Evolutionary conservation across 1,140 invertebrate species (phyloP).

Genomic region (Harlomillsia oculata): DNA sequence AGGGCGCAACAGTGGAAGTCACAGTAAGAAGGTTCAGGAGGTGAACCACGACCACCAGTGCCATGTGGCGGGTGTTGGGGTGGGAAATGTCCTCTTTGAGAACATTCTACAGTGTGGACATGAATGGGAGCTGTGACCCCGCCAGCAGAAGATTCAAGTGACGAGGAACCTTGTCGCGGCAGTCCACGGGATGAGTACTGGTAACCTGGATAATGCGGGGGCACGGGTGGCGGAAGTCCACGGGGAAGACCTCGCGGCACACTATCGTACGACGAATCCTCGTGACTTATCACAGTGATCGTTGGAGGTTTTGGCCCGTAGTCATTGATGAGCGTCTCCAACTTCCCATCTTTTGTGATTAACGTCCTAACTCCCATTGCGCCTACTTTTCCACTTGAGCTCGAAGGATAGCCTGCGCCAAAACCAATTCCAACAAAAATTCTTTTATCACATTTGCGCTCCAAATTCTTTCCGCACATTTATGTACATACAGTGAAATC

Average conservation of each 20-base stretch:
- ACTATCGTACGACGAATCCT: conserved; percentile 33
- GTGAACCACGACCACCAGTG: conserved; percentile 27
- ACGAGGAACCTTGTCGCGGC: conserved; percentile 55
- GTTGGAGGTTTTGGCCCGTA: conserved; percentile 52
- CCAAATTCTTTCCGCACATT: no score
- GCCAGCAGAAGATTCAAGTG: conserved; percentile 55
- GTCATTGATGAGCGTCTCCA: conserved; percentile 49
- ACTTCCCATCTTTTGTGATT: conserved; percentile 40
- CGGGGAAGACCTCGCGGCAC: conserved; percentile 36
- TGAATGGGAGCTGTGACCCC: conserved; percentile 48
- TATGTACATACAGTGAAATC: no score
- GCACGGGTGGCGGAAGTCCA: conserved; percentile 39
- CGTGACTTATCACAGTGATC: conserved; percentile 54
- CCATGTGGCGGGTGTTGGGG: conserved; percentile 37
- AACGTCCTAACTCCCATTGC: conserved; percentile 33
- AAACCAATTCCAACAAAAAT: background rate
- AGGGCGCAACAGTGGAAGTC: conserved; percentile 90
- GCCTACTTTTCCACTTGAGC: conserved; percentile 7
- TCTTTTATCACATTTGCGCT: background rate
- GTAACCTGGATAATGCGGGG: conserved; percentile 28
- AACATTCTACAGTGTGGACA: conserved; percentile 73
- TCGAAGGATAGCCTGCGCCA: background rate
- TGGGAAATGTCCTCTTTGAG: conserved; percentile 38
- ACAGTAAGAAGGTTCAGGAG: conserved; percentile 54
- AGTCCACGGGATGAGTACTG: conserved; percentile 35